Percentiles rank a stretch among this genome's conserved stretches.
These are phyloP conservation scores for Pocillopora meandrina DNA, from an alignment of 92 coral and sea anemone genomes.

Conservation along the genomic window DNA sequence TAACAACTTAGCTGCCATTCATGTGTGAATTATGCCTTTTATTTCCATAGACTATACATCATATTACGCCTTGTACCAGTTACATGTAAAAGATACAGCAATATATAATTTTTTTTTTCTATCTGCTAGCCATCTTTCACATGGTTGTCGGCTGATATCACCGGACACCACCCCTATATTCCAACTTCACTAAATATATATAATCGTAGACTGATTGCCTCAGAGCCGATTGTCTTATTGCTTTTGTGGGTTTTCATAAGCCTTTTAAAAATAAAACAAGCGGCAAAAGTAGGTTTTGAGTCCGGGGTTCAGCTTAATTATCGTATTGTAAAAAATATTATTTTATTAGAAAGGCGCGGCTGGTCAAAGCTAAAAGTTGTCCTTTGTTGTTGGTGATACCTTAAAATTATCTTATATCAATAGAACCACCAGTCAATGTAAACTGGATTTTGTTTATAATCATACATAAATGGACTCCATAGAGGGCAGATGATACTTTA, in stretches of 20 bases:
- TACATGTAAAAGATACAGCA: too few relatives aligned
- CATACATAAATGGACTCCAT: not conserved
- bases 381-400: not conserved
- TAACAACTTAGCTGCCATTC: not conserved
- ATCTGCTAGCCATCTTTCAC: not conserved
- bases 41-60: not conserved
- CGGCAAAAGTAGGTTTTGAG: too few relatives aligned
- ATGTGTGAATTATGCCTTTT: not conserved
- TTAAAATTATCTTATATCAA: not conserved
- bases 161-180: not conserved
- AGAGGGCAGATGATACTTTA: not conserved
- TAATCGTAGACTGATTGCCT: not conserved
- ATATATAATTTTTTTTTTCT: too few relatives aligned
- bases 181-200: not conserved
- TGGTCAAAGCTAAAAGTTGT: not conserved
- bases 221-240: not conserved
- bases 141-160: not conserved
- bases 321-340: too few relatives aligned
- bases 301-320: too few relatives aligned
- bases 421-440: not conserved
- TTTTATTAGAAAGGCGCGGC: conserved; percentile 14
- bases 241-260: not conserved
- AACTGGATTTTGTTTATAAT: not conserved
- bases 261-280: not conserved
- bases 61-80: too few relatives aligned